phyloP scores from a whole-genome alignment of 2,113 vertebrate species.

The Prietella phreatophila region DNA sequence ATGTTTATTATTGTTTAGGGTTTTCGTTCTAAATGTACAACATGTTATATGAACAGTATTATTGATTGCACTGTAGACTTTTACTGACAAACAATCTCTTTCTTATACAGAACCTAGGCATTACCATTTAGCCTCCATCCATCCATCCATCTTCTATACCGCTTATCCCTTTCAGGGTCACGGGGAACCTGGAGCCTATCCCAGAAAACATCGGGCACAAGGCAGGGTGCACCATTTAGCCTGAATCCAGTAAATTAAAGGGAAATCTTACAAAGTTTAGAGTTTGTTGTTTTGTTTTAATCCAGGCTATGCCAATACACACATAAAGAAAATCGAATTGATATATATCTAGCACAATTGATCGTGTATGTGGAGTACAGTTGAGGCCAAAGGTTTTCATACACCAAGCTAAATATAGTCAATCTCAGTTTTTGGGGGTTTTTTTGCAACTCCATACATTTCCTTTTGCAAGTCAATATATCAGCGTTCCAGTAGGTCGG shows the following conservation, averaged over 20 bases:
- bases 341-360: background rate
- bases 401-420: background rate
- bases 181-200: too few species aligned
- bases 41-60: background rate
- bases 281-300: background rate
- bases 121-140: background rate
- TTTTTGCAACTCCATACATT: background rate
- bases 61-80: background rate
- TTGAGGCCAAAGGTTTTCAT: background rate
- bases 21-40: background rate
- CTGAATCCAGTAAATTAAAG: background rate
- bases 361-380: background rate
- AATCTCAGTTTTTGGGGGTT: background rate
- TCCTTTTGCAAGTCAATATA: background rate
- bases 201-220: too few species aligned
- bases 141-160: too few species aligned
- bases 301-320: background rate
- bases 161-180: too few species aligned
- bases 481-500: background rate
- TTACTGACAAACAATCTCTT: background rate
- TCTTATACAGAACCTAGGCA: background rate
- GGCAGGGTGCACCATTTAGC: too few species aligned
- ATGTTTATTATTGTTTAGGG: background rate
- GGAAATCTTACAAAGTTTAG: background rate
- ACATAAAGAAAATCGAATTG: background rate